phyloP scores from a whole-genome alignment of 2,113 vertebrate genomes.

The zebrafish (Danio rerio) region DNA sequence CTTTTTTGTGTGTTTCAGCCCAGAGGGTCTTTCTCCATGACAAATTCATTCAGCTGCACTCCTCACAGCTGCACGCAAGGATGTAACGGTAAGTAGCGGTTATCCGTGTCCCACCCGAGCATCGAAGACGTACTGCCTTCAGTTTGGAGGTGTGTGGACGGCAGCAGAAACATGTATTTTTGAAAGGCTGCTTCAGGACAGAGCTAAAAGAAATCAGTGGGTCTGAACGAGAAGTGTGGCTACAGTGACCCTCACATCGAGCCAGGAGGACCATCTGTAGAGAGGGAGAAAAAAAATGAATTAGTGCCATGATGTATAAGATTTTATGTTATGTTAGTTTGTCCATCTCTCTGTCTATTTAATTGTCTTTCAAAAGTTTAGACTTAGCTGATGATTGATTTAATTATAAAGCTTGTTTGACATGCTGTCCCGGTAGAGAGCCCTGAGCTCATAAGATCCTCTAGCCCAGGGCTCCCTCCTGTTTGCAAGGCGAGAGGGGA shows the following conservation, averaged over 20 bases:
- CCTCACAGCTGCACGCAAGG: slow-evolving; percentile 94
- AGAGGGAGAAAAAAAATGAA: slow-evolving; percentile 1
- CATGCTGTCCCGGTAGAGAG: too few relatives aligned
- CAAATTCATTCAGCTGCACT: slow-evolving; percentile 83
- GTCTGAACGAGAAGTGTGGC: slow-evolving; percentile 90
- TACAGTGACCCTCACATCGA: slow-evolving; percentile 94
- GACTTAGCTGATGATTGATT: too few relatives aligned
- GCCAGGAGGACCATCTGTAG: slow-evolving; percentile 94
- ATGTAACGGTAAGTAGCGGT: slow-evolving; percentile 98
- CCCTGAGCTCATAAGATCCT: too few relatives aligned
- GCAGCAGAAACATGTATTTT: slow-evolving; percentile 93
- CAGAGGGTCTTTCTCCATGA: slow-evolving; percentile 22
- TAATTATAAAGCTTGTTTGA: too few relatives aligned
- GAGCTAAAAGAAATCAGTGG: slow-evolving; percentile 96
- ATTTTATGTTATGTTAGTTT: too few relatives aligned
- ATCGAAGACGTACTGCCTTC: slow-evolving; percentile 92
- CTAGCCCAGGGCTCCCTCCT: too few relatives aligned
- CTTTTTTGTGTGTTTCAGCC: slow-evolving; percentile 39
- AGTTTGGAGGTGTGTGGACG: slow-evolving; percentile 96
- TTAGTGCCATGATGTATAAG: not conserved
- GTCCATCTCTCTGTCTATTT: too few relatives aligned
- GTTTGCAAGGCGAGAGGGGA: too few relatives aligned
- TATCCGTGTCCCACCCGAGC: slow-evolving; percentile 88
- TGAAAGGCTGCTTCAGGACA: slow-evolving; percentile 94
- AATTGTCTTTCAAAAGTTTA: too few relatives aligned